Evolutionary conservation across 1,140 invertebrate species (phyloP), one percentile per base, ranked within the genome.

Genomic region (Drosophila equinoxialis): DNA sequence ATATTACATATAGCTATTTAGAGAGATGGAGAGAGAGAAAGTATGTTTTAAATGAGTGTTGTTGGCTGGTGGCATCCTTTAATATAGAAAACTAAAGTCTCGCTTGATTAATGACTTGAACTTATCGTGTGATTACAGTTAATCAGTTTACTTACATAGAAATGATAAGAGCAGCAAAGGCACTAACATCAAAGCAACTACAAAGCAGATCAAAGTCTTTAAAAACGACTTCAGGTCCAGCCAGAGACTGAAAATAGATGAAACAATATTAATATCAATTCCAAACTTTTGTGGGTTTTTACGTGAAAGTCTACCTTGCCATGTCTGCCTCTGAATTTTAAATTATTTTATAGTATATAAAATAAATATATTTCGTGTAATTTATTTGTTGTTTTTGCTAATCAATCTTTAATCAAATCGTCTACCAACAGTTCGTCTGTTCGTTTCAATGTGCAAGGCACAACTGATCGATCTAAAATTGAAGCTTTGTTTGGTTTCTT

Each of bases 131-230:
- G 45, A 51, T 51, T 45, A 48, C 17, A 20, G 23, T 74, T 74
- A 71, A 72, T 77, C 58, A 62, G 68, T 64, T 48, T 69, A 91
- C 90, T 91, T 90, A 91, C 90, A 91, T 10, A 91, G 48, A 62
- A 91, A 91, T 48, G 90, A 89, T 62, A 91, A 63, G 37, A 91
- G 51, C 41, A 91, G 54, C 23, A 90, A 6, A 35, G 90, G 90
- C 65, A 91, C 37, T 54, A 91, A 48, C 64, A 89, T 78, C 48
- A 90, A 37, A 14, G 90, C 90, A n/a, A 91, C 64, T 20, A 84
- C 61, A 66, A 91, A 91, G 51, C 90, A 91, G 26, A 87, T 26
- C 35, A 90, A 63, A 20, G 90, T 74, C 79, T 91, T 91, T 3
- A 91, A 63, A 41, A 91, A 79, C 1, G 84, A 90, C 42, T 81